These are phyloP conservation scores for Heteromurus nitidus DNA, from an alignment of 2,888 invertebrate genomes.

Conservation along the genomic window DNA sequence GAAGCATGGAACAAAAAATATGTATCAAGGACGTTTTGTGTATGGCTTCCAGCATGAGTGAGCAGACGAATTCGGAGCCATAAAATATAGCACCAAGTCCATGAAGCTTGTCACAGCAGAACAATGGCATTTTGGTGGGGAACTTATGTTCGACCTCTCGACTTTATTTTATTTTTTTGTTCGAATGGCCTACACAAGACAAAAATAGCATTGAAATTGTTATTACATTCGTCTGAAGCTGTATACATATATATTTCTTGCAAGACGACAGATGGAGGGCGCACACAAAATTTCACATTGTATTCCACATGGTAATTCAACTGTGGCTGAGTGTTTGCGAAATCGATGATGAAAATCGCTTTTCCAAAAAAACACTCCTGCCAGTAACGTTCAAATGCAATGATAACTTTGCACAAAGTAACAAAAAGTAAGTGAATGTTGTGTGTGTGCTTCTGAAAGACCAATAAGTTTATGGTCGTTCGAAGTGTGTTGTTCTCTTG, in stretches of 20 bases:
- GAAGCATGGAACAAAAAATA: too few relatives aligned
- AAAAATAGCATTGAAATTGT: not conserved
- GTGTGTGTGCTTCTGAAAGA: too few relatives aligned
- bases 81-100: slow-evolving; percentile 43
- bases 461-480: too few relatives aligned
- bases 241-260: too few relatives aligned
- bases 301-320: not conserved
- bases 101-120: slow-evolving; percentile 38
- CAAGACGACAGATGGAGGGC: not conserved
- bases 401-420: too few relatives aligned
- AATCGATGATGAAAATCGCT: slow-evolving; percentile 26
- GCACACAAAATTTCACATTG: not conserved
- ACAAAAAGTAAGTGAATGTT: too few relatives aligned
- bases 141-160: slow-evolving; percentile 30
- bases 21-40: slow-evolving; percentile 28
- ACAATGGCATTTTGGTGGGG: slow-evolving; percentile 26
- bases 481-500: too few relatives aligned
- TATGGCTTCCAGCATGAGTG: slow-evolving; percentile 36
- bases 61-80: slow-evolving; percentile 41
- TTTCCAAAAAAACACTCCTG: not conserved
- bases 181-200: not conserved
- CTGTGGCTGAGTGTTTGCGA: not conserved
- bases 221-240: not conserved
- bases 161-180: slow-evolving; percentile 1
- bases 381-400: too few relatives aligned